phyloP scores from a whole-genome alignment of 2,797 vertebrate genomes.

The Arremon brunneinucha region DNA sequence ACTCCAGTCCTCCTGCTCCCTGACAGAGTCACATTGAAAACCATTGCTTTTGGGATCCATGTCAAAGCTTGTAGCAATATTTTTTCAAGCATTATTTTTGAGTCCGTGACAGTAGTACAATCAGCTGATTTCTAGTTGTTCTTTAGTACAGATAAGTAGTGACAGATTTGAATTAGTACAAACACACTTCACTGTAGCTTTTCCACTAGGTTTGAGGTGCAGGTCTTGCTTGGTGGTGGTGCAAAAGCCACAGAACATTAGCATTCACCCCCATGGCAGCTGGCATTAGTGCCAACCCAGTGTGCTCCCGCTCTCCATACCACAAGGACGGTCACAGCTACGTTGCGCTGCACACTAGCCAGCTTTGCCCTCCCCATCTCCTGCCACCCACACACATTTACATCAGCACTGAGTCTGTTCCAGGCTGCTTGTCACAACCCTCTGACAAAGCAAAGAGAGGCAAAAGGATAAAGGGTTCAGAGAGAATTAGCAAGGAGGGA shows the following conservation, averaged over 20 bases:
- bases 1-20: background rate
- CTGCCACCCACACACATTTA: background rate
- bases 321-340: background rate
- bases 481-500: background rate
- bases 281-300: rapidly evolving
- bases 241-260: background rate
- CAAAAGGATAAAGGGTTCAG: background rate
- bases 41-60: rapidly evolving
- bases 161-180: background rate
- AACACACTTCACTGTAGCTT: background rate
- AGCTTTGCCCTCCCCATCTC: background rate
- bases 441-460: background rate
- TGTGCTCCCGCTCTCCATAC: background rate
- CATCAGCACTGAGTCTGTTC: background rate
- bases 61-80: background rate
- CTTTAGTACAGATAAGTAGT: background rate
- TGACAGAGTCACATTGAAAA: background rate
- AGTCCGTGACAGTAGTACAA: background rate
- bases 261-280: background rate
- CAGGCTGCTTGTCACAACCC: background rate
- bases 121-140: background rate
- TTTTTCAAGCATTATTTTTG: background rate
- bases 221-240: background rate
- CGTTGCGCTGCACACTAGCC: rapidly evolving
- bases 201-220: background rate